phyloP scores from a whole-genome alignment of 2,113 vertebrate species.

The Aepyceros melampus region DNA sequence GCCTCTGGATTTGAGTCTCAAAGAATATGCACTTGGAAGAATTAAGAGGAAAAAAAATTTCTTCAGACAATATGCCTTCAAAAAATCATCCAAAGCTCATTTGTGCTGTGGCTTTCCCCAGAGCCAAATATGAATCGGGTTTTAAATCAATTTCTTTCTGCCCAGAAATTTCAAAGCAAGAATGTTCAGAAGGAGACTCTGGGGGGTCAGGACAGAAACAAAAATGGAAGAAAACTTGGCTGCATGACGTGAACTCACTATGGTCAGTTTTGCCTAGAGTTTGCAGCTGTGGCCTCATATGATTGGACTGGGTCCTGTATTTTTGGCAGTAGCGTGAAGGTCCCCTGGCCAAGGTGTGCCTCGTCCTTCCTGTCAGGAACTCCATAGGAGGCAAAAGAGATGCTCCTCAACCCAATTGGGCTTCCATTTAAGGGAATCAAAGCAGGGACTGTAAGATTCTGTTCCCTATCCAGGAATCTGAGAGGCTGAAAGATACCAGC shows the following conservation, averaged over 20 bases:
- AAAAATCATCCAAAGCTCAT: neutral
- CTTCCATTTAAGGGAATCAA: neutral
- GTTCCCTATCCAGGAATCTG: neutral
- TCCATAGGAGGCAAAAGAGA: neutral
- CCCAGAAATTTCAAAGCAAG: neutral
- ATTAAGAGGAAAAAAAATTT: neutral
- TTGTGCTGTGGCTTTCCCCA: neutral
- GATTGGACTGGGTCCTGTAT: too few species aligned
- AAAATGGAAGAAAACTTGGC: neutral
- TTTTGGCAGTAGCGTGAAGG: neutral
- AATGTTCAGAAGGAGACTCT: neutral
- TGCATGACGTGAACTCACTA: too few species aligned
- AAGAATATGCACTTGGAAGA: neutral
- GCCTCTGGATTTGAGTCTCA: neutral
- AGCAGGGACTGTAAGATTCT: neutral
- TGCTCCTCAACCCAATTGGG: neutral
- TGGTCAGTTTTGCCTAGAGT: neutral
- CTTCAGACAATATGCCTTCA: neutral
- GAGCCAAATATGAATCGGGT: neutral
- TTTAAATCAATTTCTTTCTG: neutral
- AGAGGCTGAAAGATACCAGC: neutral
- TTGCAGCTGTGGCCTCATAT: accelerated
- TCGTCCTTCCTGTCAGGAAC: neutral
- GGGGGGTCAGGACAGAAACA: neutral
- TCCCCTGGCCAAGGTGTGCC: neutral